A percentile compares a stretch with the other conserved stretches of the same genome.
These are phyloP conservation scores for Phymatocera aterrima DNA, from an alignment of 2,888 invertebrate genomes.

Conservation along the genomic window DNA sequence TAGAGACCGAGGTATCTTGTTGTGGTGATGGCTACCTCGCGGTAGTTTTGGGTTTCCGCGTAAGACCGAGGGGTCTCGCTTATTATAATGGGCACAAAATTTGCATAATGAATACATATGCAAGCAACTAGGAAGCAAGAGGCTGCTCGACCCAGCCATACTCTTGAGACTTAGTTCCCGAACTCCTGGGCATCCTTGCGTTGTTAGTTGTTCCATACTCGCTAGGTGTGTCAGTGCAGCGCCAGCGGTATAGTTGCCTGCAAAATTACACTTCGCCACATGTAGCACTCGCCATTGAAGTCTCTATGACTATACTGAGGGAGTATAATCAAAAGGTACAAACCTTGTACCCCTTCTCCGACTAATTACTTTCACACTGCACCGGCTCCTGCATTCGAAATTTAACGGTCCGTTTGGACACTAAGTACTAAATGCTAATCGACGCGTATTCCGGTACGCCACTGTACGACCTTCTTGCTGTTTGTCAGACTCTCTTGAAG, in stretches of 20 bases:
- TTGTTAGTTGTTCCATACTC: slow-evolving; percentile 70
- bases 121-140: slow-evolving; percentile 59
- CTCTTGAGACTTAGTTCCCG: slow-evolving; percentile 61
- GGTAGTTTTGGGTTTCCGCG: slow-evolving; percentile 68
- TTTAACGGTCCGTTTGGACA: neutral
- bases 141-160: slow-evolving; percentile 61
- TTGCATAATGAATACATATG: slow-evolving; percentile 74
- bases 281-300: slow-evolving; percentile 8
- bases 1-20: slow-evolving; percentile 55
- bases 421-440: slow-evolving; percentile 16
- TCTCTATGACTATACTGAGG: neutral
- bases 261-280: slow-evolving; percentile 14
- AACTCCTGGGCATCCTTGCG: slow-evolving; percentile 69
- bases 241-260: neutral
- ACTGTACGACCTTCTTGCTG: slow-evolving; percentile 29
- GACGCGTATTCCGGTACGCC: neutral
- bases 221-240: slow-evolving; percentile 58
- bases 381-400: neutral
- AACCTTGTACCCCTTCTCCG: neutral
- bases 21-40: slow-evolving; percentile 65
- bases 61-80: slow-evolving; percentile 70
- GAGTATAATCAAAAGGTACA: neutral
- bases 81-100: slow-evolving; percentile 73
- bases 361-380: slow-evolving; percentile 7
- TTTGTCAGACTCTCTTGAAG: slow-evolving; percentile 19